Base-by-base conservation (phyloP, 35 echinoderm and acorn worm genomes). In the Eucidaris tribuloides region DNA sequence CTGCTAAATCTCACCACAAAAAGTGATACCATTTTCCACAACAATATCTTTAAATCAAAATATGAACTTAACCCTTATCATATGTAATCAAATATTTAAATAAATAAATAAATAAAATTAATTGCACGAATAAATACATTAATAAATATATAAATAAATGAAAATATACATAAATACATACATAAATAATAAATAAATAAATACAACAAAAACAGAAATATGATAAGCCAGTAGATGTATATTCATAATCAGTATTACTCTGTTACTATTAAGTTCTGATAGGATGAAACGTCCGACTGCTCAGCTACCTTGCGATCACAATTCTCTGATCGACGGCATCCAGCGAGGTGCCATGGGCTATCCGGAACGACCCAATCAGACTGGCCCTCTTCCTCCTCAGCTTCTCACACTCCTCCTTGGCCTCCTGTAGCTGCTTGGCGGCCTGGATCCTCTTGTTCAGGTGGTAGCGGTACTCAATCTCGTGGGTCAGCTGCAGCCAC, bases 401-500 rank as follows among this genome's bases (percentile, higher is more conserved):
- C 60, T 86, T 89, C 24, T 90, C 55, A 56, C 82, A 94, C 87
- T 94, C 86, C 59, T 97, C 94, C 55, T 97, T 97, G 29, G 94
- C 94, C 81, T 85, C 86, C 15, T 46, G 44, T 20, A 97, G 82
- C 59, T 97, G 90, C 56, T 82, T 92, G 42, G 92, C 94, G 0
- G 94, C 94, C 4, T 82, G 55, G 29, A 20, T 13, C n/a, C 77
- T 91, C 59, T 97, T 97, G 27, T 50, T 56, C 3, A 58, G 5
- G 54, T 97, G 83, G 56, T 89, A 92, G 27, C 77, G 66, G 37
- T 84, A 54, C 48, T 97, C 94, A 27, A 89, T 79, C 40, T 97
- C 94, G 46, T 97, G 81, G 2, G 94, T 97, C 1, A 97, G 56
- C 65, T 97, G 94, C 4, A 97, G 56, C 90, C 90, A 97, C 28